Evolutionary conservation across 2,797 vertebrate genomes (phyloP), one percentile per base, ranked within the genome.

Genomic region (Moxostoma hubbsi): DNA sequence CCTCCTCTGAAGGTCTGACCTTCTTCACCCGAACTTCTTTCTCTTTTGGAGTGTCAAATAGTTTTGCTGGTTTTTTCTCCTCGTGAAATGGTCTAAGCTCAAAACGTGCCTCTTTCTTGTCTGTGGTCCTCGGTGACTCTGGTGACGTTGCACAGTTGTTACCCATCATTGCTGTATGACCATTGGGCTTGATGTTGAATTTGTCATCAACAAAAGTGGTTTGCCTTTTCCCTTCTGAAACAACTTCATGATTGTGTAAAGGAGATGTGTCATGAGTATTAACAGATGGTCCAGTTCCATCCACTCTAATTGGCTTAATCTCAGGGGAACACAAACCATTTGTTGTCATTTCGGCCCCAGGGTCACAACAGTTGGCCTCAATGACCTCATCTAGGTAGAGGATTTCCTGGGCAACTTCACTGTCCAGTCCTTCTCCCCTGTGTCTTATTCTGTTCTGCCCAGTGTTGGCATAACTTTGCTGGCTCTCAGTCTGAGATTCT

Each of bases 61-160:
- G 96, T 70, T 95, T 98, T 1, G 96, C 95, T 1, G 98, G 98
- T 61, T 96, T 96, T 85, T 91, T 97, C 73, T 99, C 98, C 87
- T 98, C 98, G 0, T 98, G 96, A 88, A 96, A 98, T 7, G 97
- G 95, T 80, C 97, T 93, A 51, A 99, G 92, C 89, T 99, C 97
- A 89, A 99, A 99, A 83, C 94, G 96, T 43, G 96, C 94, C 77
- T 94, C 93, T 84, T 94, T 96, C 84, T 94, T 96, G 81, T 94
- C 85, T 0, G 92, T 91, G 57, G 91, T 92, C 80, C 91, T 88
- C 1, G 86, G 86, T 54, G 87, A 63, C 62, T 94, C 94, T 10
- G 92, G 93, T 5, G 93, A 87, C 54, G 89, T 89, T 4, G 87
- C 84, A 45, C 62, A 69, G 54, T 88, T 85, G 0, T 85, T 80